Evolutionary conservation across 2,797 vertebrate species (phyloP).

Genomic region (Jordanella pulchra): DNA sequence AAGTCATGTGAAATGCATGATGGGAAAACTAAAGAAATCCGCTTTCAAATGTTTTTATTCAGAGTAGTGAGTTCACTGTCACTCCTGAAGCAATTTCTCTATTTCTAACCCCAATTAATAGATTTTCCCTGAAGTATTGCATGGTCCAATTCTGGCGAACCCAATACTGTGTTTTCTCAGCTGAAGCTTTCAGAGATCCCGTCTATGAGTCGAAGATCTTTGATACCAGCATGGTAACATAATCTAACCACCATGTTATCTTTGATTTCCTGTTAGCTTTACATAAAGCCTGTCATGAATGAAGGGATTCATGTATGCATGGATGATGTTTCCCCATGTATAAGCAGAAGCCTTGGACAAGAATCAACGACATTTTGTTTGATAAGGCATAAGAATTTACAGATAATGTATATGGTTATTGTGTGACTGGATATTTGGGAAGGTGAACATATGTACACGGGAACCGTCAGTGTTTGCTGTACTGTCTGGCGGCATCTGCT

Average conservation of each 20-base stretch:
- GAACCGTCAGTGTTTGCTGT: constrained; percentile 59
- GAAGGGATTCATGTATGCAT: background rate
- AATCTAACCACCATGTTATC: background rate
- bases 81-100: background rate
- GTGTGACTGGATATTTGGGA: constrained; percentile 8
- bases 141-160: background rate
- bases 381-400: constrained; percentile 18
- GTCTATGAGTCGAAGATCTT: background rate
- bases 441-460: constrained; percentile 19
- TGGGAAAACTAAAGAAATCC: background rate
- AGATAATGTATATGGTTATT: constrained; percentile 7
- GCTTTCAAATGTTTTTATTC: background rate
- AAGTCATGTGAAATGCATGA: too few species aligned
- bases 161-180: background rate
- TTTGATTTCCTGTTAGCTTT: background rate
- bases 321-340: constrained; percentile 38
- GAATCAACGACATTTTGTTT: constrained; percentile 53
- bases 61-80: background rate
- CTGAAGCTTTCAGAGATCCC: background rate
- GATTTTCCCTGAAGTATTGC: background rate
- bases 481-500: constrained; percentile 75
- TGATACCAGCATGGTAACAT: background rate
- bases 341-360: constrained; percentile 47
- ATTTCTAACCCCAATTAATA: background rate
- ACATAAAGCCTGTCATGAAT: constrained; percentile 1